Evolutionary conservation across 2,888 invertebrate genomes (phyloP).

Genomic region (Pammene aurita): DNA sequence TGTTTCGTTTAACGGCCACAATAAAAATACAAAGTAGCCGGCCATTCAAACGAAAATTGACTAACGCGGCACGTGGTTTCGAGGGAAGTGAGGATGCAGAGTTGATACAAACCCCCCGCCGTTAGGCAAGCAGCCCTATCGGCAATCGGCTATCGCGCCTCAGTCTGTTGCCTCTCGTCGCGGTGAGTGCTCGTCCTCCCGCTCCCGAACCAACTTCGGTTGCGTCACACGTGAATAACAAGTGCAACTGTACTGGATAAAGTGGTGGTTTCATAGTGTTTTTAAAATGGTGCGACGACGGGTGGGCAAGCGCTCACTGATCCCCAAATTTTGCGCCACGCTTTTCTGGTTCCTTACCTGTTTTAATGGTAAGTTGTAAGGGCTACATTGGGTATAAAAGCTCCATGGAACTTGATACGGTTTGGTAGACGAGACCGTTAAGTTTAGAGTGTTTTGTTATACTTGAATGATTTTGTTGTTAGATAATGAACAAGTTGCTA

Average conservation of each 20-base stretch:
- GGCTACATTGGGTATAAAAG: slow-evolving; percentile 59
- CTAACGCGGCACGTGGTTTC: slow-evolving; percentile 74
- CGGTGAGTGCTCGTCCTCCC: slow-evolving; percentile 57
- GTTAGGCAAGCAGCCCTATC: slow-evolving; percentile 59
- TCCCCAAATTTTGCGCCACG: slow-evolving; percentile 67
- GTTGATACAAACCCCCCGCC: slow-evolving; percentile 69
- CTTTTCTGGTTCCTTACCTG: slow-evolving; percentile 73
- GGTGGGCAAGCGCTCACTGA: slow-evolving; percentile 64
- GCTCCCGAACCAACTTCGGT: slow-evolving; percentile 61
- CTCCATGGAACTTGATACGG: slow-evolving; percentile 58
- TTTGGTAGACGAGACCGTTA: slow-evolving; percentile 61
- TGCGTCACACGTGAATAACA: slow-evolving; percentile 70
- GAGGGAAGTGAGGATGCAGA: slow-evolving; percentile 74
- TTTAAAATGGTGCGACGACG: slow-evolving; percentile 75
- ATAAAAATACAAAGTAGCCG: slow-evolving; percentile 70
- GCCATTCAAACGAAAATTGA: slow-evolving; percentile 72
- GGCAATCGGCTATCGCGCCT: too few relatives aligned
- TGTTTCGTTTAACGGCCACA: slow-evolving; percentile 68
- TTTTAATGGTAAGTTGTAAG: slow-evolving; percentile 74
- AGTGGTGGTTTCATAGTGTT: slow-evolving; percentile 72
- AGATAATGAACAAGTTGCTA: slow-evolving; percentile 36
- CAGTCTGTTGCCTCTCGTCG: slow-evolving; percentile 51
- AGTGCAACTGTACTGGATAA: slow-evolving; percentile 59
- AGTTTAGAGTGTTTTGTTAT: slow-evolving; percentile 47
- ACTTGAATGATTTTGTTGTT: slow-evolving; percentile 42